Base-by-base conservation (phyloP, 2,113 vertebrate genomes). In the Pseudorectes ferrugineus region DNA sequence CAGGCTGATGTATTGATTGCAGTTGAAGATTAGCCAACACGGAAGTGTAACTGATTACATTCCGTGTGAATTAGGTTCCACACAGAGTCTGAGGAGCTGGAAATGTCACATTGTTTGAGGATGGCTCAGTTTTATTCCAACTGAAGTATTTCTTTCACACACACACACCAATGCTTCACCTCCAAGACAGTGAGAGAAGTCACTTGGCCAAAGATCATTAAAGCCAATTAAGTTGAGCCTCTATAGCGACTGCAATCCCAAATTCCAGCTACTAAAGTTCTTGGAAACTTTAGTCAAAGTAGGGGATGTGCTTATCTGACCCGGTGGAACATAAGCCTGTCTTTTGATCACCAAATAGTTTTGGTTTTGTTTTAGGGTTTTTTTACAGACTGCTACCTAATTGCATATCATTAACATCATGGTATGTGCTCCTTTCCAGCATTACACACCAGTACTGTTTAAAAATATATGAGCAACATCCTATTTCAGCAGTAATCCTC, bases 1-100 rank as follows among this genome's bases (percentile, higher is more conserved):
- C 33, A 51, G 40, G 35, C 23, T 85, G 42, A 75, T 91, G 40
- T 90, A 94, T 92, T 93, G 88, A 96, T 74, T 92, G 54, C 55
- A 63, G 83, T 31, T 92, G 88, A 91, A 96, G 79, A 88, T 91
- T 66, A 92, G 89, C 77, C 80, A 95, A 58, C 46, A 38, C 29
- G 70, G 29, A 92, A 49, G 46, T 68, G 48, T 43, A 87, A 74
- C 42, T 17, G 49, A 73, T 70, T 67, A 62, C 51, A 46, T 54
- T 61, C 78, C 49, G 67, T 80, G 51, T 88, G 78, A 94, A 95
- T 66, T 82, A 35, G 42, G 57, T 59, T 63, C 54, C 46, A 51
- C 0, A 1, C 21, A 75, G 48, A 46, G 52, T n/a, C 75, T 62
- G 54, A 93, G 33, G 40, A 85, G 38, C 61, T 68, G 36, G 22